Evolutionary conservation across 2,888 invertebrate genomes (phyloP), one percentile per base, ranked within the genome.

Genomic region (Cantharis rufa): DNA sequence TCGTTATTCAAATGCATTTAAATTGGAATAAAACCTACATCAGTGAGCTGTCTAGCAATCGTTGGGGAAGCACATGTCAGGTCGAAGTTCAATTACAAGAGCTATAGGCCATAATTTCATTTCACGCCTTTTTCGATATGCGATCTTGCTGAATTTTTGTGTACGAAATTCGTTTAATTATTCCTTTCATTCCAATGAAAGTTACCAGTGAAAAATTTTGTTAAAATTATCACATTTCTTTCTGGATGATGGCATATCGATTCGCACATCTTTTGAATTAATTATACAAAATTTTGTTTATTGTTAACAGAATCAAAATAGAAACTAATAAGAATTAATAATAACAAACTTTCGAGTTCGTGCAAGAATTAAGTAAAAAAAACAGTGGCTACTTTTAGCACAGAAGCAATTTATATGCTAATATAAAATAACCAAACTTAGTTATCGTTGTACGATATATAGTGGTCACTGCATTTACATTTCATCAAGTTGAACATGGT

Each of bases 81-180:
- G 78, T 76, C 76, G 76, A 74, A 78, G 78, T 78, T 78, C 76
- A 78, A 78, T 78, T 78, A 78, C 75, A 71, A 69, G 61, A 70
- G 72, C 72, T 71, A 74, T 77, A 69, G 78, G 76, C 76, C 70
- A 68, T 74, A 78, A 78, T 78, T 78, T 73, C 71, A 78, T 78
- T 78, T 78, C 78, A 78, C 78, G 76, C 73, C 74, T 75, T 76
- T 78, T 76, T 69, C 75, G 28, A 72, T 69, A 61, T 48, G 27
- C 48, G 70, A 62, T 63, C 69, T 70, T 75, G 48, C 71, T 78
- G 72, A 63, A 74, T 78, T 72, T 28, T 71, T 76, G 72, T 70
- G 72, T 74, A 70, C 62, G 73, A 73, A 62, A 76, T 78, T 71
- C 71, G 66, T 78, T 78, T 78, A 78, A 78, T 78, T 78, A 76